A percentile compares a stretch with the other conserved stretches of the same genome.
These are phyloP conservation scores for Gopherus flavomarginatus DNA, from an alignment of 2,113 vertebrate genomes.

Conservation along the genomic window DNA sequence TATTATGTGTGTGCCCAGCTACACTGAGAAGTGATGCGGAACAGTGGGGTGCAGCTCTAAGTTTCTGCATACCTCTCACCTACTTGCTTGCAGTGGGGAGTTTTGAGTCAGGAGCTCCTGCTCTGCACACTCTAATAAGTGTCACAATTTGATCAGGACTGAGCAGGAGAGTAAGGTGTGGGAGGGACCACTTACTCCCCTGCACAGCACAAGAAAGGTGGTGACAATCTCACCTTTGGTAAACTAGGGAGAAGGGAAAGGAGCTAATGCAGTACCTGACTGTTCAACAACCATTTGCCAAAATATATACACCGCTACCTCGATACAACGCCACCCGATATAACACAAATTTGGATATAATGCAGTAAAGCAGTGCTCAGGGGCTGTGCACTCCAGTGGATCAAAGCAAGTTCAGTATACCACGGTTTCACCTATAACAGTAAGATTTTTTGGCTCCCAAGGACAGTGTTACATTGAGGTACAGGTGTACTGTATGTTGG, in stretches of 20 bases:
- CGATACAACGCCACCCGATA: too few species aligned
- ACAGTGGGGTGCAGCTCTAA: neutral
- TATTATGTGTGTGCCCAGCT: neutral
- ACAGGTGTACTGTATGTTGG: neutral
- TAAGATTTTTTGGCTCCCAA: too few species aligned
- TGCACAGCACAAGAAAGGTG: neutral
- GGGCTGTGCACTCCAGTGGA: too few species aligned
- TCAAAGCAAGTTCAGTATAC: too few species aligned
- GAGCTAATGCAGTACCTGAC: accelerated
- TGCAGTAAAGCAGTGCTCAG: too few species aligned
- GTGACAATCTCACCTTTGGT: neutral
- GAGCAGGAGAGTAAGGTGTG: neutral
- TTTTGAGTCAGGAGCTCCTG: neutral
- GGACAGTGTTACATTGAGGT: too few species aligned
- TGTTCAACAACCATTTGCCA: neutral
- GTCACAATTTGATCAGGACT: neutral
- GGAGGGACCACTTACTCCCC: neutral
- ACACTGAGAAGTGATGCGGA: neutral
- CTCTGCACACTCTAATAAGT: neutral
- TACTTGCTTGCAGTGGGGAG: neutral
- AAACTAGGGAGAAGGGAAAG: accelerated
- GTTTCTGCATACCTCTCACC: neutral
- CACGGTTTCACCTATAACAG: too few species aligned
- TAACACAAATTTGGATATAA: too few species aligned
- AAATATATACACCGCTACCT: too few species aligned